Evolutionary conservation across 2,113 vertebrate genomes (phyloP).

Genomic region (Antigone vipio): DNA sequence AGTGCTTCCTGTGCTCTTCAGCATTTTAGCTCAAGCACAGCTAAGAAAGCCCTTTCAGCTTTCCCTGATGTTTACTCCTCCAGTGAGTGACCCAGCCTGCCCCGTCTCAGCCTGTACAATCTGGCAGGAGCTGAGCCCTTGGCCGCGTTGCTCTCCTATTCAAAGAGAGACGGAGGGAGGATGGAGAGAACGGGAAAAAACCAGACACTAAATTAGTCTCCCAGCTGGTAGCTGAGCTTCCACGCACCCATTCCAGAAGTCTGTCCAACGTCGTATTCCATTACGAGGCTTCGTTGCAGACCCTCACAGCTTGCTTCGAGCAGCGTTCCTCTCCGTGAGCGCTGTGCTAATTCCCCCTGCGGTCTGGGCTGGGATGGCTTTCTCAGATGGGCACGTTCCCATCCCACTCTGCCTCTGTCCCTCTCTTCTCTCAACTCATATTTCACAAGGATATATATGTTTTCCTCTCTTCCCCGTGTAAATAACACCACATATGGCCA

Average conservation of each 20-base stretch:
- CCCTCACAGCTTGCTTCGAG: background rate
- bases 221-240: conserved; percentile 29
- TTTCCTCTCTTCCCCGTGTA: background rate
- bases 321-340: accelerated
- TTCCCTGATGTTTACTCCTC: background rate
- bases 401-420: background rate
- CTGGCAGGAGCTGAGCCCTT: conserved; percentile 32
- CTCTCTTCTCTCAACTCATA: background rate
- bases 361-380: background rate
- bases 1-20: background rate
- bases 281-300: background rate
- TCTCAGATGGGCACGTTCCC: background rate
- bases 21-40: background rate
- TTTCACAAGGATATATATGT: background rate
- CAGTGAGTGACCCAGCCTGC: background rate
- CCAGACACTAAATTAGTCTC: conserved; percentile 21
- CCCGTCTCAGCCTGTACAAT: background rate
- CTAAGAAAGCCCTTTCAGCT: background rate
- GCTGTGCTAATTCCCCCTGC: background rate
- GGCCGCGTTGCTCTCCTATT: background rate
- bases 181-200: background rate
- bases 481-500: background rate
- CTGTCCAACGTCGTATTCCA: background rate
- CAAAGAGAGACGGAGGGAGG: background rate
- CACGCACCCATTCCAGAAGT: background rate